Percentiles rank a stretch among this genome's conserved stretches.
These are phyloP conservation scores for Amorpha juglandis DNA, from an alignment of 2,888 invertebrate species.

Conservation along the genomic window DNA sequence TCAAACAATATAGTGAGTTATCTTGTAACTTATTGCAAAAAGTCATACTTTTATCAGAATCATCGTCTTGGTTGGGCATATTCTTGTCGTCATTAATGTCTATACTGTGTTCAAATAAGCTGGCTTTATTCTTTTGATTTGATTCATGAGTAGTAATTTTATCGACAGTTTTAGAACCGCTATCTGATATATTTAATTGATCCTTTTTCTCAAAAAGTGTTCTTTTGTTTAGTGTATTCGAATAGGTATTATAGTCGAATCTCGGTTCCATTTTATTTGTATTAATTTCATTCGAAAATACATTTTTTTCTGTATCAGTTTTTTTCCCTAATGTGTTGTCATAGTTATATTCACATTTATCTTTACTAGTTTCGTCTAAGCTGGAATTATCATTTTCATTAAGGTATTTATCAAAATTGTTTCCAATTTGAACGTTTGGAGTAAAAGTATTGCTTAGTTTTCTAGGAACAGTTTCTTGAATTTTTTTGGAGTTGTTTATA, in stretches of 20 bases:
- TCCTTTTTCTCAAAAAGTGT: slow-evolving; percentile 71
- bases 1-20: slow-evolving; percentile 62
- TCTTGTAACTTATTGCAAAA: slow-evolving; percentile 61
- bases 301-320: slow-evolving; percentile 56
- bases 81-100: slow-evolving; percentile 37
- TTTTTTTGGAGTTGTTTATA: slow-evolving; percentile 47
- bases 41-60: slow-evolving; percentile 45
- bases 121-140: slow-evolving; percentile 44
- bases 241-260: slow-evolving; percentile 56
- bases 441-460: slow-evolving; percentile 45
- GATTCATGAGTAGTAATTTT: slow-evolving; percentile 5
- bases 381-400: slow-evolving; percentile 62
- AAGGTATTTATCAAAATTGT: slow-evolving; percentile 50
- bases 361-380: slow-evolving; percentile 61
- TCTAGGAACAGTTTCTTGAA: slow-evolving; percentile 54
- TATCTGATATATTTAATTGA: slow-evolving; percentile 46
- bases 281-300: slow-evolving; percentile 60
- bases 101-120: slow-evolving; percentile 40
- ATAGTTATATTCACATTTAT: slow-evolving; percentile 33
- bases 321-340: slow-evolving; percentile 61
- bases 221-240: slow-evolving; percentile 70
- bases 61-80: slow-evolving; percentile 49
- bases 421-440: slow-evolving; percentile 42
- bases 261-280: slow-evolving; percentile 56
- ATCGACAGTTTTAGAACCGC: slow-evolving; percentile 40